These are phyloP conservation scores for Rotaria socialis DNA, from an alignment of 2,888 invertebrate species.

Conservation along the genomic window DNA sequence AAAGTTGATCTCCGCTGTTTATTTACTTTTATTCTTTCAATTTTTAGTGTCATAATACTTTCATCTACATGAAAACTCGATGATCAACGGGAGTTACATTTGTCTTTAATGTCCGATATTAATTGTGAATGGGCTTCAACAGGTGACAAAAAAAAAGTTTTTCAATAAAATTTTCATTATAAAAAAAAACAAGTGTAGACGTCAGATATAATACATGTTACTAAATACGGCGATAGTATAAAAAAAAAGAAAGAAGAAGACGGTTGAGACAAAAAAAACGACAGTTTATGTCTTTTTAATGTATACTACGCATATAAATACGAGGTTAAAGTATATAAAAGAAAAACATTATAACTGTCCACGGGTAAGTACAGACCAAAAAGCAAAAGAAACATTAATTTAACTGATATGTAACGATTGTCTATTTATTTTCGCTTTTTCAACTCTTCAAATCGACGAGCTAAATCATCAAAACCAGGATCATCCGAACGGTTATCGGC, in stretches of 20 bases:
- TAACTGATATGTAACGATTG: background rate
- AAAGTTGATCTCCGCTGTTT: too few species aligned
- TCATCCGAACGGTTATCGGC: background rate
- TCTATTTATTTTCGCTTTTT: background rate
- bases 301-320: background rate
- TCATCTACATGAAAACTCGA: background rate
- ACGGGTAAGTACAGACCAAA: background rate
- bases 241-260: background rate
- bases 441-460: constrained; percentile 23
- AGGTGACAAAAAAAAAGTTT: background rate
- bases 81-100: background rate
- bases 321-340: background rate
- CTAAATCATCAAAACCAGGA: constrained; percentile 34
- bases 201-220: background rate
- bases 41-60: too few species aligned
- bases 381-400: background rate
- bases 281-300: background rate
- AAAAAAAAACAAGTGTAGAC: background rate
- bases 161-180: background rate
- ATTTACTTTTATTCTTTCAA: too few species aligned
- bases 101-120: background rate
- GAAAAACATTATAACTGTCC: background rate
- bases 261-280: background rate
- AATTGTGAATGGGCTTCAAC: background rate
- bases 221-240: background rate